phyloP scores from a whole-genome alignment of 2,888 invertebrate genomes.

The Drosophila niveifrons region DNA sequence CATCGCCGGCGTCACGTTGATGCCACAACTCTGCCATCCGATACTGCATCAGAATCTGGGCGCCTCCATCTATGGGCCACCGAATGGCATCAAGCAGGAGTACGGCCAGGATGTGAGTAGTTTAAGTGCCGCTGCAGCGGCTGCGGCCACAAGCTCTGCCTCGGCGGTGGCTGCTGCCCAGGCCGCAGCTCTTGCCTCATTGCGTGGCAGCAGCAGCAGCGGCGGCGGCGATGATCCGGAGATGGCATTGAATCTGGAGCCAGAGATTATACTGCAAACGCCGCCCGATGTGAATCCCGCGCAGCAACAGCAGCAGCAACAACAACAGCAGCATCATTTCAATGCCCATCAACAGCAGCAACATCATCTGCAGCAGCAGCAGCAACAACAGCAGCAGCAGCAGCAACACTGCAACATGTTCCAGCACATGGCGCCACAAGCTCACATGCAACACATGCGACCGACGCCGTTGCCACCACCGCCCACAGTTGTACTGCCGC shows the following conservation, averaged over 20 bases:
- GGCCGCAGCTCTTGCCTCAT: conserved; percentile 66
- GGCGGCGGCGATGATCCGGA: conserved; percentile 70
- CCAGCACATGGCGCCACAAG: conserved; percentile 83
- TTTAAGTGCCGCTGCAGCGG: conserved; percentile 45
- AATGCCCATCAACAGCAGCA: conserved; percentile 73
- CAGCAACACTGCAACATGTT: conserved; percentile 83
- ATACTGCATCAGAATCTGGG: conserved; percentile 83
- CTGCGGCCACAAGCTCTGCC: conserved; percentile 49
- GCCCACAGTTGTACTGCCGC: conserved; percentile 64
- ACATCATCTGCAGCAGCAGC: conserved; percentile 67
- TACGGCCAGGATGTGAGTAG: conserved; percentile 73
- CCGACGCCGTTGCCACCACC: conserved; percentile 71
- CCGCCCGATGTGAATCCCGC: conserved; percentile 79
- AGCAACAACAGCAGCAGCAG: conserved; percentile 70
- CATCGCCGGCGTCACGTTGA: conserved; percentile 81
- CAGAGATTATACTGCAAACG: conserved; percentile 82
- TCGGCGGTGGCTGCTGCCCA: conserved; percentile 72
- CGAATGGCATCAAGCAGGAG: conserved; percentile 83
- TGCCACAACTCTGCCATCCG: conserved; percentile 83
- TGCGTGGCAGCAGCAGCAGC: conserved; percentile 46
- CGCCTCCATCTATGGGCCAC: conserved; percentile 76
- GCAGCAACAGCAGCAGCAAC: conserved; percentile 68
- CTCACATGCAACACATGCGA: conserved; percentile 83
- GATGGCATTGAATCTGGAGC: conserved; percentile 79
- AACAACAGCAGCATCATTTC: conserved; percentile 61